Evolutionary conservation across 2,888 invertebrate species (phyloP), one percentile per base, ranked within the genome.

Genomic region (Dolichomitus sp.): DNA sequence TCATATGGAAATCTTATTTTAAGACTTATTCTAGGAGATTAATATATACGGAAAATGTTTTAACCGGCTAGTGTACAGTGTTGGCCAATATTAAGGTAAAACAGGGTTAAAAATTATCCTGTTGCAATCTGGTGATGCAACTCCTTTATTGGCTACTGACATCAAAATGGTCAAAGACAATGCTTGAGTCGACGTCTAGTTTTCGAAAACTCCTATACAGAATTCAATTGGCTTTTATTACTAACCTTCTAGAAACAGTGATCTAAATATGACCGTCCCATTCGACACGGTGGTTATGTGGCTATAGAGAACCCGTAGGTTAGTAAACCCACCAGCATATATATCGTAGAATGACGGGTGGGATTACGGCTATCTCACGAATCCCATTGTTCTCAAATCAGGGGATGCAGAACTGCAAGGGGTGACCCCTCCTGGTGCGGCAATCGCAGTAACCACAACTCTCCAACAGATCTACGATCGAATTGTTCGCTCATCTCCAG

Each of bases 311-410:
- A 74, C 19, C n/a, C n/a, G 50, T 27, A 19, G 17, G 63, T 54
- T 40, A n/a, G 7, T 23, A 50, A 9, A 45, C 37, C 42, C 48
- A 23, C 61, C 37, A 63, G n/a, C 23, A 42, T 66, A 42, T 66
- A 42, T 40, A 63, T 73, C 33, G 33, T 61, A 14, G 45, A 61
- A 61, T 73, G 37, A 52, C 30, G 19, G 42, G 30, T 17, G 42
- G 37, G 52, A 65, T 52, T 50, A 40, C 30, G 66, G 33, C 69
- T 40, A 54, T 52, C 48, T 61, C 65, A n/a, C 27, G 42, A 65
- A 54, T 37, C 54, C 69, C 40, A 75, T 65, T 65, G 65, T 75
- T 42, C 54, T 52, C 40, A 37, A 74, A 54, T 75, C 74, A 65
- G 40, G 23, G 54, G 40, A 12, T 30, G 65, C 74, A n/a, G 65